Evolutionary conservation across 2,113 vertebrate genomes (phyloP).

Genomic region (Notarius lentiginosus): DNA sequence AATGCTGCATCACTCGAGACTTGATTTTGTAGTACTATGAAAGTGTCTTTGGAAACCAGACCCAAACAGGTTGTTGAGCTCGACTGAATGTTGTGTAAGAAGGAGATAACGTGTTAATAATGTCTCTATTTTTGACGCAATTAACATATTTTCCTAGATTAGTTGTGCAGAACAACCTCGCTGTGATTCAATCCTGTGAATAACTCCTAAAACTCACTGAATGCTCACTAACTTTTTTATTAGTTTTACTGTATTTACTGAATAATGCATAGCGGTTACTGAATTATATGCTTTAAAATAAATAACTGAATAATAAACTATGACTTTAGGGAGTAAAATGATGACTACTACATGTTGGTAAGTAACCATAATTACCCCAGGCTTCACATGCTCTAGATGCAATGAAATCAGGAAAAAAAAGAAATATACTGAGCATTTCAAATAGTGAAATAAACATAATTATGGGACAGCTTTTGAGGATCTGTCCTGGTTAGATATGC

Average conservation of each 20-base stretch:
- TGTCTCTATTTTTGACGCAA: background rate
- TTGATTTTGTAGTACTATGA: background rate
- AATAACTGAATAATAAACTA: background rate
- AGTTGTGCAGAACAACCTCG: background rate
- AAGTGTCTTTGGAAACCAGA: slow-evolving; percentile 6
- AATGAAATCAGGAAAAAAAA: background rate
- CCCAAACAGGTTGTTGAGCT: background rate
- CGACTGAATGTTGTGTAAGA: background rate
- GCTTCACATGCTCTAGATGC: background rate
- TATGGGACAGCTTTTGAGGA: background rate
- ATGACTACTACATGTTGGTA: background rate
- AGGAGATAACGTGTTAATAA: background rate
- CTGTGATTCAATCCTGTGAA: background rate
- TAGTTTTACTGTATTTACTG: slow-evolving; percentile 1
- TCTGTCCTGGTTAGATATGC: background rate
- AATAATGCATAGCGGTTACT: too few species aligned
- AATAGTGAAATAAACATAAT: background rate
- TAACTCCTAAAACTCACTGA: background rate
- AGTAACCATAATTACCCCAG: background rate
- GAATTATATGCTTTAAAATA: slow-evolving; percentile 2
- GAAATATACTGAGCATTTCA: background rate
- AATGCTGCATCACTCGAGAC: background rate
- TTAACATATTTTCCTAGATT: background rate
- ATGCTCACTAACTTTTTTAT: slow-evolving; percentile 19
- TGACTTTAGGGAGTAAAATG: background rate